These are phyloP conservation scores for Gambusia affinis DNA, from an alignment of 2,113 vertebrate species.

Conservation along the genomic window DNA sequence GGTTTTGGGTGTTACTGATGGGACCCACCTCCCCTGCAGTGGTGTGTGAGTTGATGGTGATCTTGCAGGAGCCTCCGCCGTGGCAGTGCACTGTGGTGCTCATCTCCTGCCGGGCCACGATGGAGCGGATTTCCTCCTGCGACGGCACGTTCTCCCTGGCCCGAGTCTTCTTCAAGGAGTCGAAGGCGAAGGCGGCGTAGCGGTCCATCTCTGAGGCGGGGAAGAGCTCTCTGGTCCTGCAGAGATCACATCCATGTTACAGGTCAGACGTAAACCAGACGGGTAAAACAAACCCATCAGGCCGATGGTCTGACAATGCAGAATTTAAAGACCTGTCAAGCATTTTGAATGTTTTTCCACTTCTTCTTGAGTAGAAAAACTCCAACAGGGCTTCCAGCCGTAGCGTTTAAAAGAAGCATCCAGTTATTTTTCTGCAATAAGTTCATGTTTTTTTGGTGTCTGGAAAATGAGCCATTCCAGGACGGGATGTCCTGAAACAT, in stretches of 20 bases:
- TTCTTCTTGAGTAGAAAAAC: too few species aligned
- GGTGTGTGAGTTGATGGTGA: slow-evolving; percentile 95
- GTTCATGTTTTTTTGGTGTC: too few species aligned
- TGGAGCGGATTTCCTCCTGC: slow-evolving; percentile 89
- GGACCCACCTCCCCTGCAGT: slow-evolving; percentile 92
- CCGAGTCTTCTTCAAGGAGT: slow-evolving; percentile 91
- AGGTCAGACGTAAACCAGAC: neutral
- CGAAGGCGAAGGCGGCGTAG: slow-evolving; percentile 86
- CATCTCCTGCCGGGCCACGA: slow-evolving; percentile 92
- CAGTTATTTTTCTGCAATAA: too few species aligned
- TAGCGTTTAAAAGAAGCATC: too few species aligned
- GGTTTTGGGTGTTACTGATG: neutral
- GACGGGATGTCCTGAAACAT: too few species aligned
- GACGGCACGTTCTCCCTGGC: slow-evolving; percentile 92
- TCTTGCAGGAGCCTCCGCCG: slow-evolving; percentile 96
- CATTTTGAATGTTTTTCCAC: too few species aligned
- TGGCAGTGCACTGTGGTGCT: slow-evolving; percentile 93
- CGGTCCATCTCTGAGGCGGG: slow-evolving; percentile 92
- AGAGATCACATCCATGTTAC: neutral
- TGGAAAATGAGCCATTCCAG: too few species aligned
- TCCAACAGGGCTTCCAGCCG: too few species aligned
- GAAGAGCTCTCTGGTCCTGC: slow-evolving; percentile 88
- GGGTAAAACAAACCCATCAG: too few species aligned
- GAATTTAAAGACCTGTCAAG: too few species aligned
- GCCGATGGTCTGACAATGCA: too few species aligned